These are phyloP conservation scores for Battus philenor DNA, from an alignment of 1,140 invertebrate species.

Conservation along the genomic window DNA sequence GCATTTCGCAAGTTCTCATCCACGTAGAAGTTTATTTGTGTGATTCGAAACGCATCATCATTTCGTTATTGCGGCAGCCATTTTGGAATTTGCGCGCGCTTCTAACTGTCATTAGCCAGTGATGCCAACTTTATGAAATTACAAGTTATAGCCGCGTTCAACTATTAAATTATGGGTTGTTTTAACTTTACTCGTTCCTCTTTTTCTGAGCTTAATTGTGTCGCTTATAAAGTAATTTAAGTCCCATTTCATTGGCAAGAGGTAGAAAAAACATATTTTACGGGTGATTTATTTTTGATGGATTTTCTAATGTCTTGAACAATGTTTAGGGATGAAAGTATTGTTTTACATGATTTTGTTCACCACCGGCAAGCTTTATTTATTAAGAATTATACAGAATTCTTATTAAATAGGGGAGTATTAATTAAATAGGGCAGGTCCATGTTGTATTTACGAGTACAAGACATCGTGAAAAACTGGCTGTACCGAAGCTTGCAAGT, in stretches of 20 bases:
- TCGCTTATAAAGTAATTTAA: constrained; percentile 35
- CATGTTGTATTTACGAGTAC: too few species aligned
- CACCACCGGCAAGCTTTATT: too few species aligned
- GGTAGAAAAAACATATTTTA: not conserved
- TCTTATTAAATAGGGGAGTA: too few species aligned
- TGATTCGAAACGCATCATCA: constrained; percentile 51
- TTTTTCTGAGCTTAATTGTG: constrained; percentile 26
- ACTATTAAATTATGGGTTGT: constrained; percentile 56
- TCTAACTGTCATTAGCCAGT: constrained; percentile 54
- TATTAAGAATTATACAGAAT: too few species aligned
- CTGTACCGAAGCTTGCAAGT: too few species aligned
- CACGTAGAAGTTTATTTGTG: constrained; percentile 27
- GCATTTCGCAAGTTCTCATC: constrained; percentile 14
- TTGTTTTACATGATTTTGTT: too few species aligned
- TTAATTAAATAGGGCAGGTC: too few species aligned
- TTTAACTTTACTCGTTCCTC: constrained; percentile 23
- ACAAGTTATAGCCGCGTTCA: constrained; percentile 46
- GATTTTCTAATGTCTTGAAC: not conserved
- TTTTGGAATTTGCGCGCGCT: constrained; percentile 52
- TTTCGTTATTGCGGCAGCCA: constrained; percentile 40
- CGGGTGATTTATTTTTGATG: not conserved
- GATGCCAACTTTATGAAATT: constrained; percentile 55
- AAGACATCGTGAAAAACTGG: too few species aligned
- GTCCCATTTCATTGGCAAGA: constrained; percentile 31
- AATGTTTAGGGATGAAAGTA: too few species aligned